phyloP scores from a whole-genome alignment of 2,888 invertebrate genomes.

The Lathronympha strigana region DNA sequence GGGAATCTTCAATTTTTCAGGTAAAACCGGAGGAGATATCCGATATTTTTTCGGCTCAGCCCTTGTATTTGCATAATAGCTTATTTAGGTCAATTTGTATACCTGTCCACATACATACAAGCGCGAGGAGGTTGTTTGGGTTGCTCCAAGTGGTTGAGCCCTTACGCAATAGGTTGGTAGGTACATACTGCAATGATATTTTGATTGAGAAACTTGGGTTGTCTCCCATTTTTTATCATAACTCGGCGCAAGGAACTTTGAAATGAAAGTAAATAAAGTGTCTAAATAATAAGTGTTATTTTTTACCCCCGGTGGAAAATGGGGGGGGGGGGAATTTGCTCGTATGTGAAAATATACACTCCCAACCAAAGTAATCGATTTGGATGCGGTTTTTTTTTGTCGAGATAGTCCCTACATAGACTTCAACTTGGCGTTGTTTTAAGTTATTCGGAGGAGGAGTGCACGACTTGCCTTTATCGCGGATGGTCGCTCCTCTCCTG shows the following conservation, averaged over 20 bases:
- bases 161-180: constrained; percentile 35
- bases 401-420: no score
- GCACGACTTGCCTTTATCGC: no score
- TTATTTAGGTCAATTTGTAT: constrained; percentile 62
- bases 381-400: no score
- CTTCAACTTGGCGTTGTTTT: no score
- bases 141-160: constrained; percentile 12
- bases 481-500: no score
- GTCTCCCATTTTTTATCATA: constrained; percentile 20
- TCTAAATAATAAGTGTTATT: no score
- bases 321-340: no score
- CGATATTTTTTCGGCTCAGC: constrained; percentile 57
- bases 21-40: constrained; percentile 60
- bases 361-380: no score
- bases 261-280: no score
- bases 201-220: constrained; percentile 36
- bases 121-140: constrained; percentile 45
- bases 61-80: constrained; percentile 59
- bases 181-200: constrained; percentile 23
- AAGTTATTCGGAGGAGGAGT: no score
- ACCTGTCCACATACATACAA: constrained; percentile 48
- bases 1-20: constrained; percentile 67
- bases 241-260: not conserved
- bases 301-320: no score
- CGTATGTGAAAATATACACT: no score